A percentile compares a stretch with the other conserved stretches of the same genome.
Evolutionary conservation across 2,113 vertebrate genomes (phyloP).

Genomic region (Heterocephalus glaber): DNA sequence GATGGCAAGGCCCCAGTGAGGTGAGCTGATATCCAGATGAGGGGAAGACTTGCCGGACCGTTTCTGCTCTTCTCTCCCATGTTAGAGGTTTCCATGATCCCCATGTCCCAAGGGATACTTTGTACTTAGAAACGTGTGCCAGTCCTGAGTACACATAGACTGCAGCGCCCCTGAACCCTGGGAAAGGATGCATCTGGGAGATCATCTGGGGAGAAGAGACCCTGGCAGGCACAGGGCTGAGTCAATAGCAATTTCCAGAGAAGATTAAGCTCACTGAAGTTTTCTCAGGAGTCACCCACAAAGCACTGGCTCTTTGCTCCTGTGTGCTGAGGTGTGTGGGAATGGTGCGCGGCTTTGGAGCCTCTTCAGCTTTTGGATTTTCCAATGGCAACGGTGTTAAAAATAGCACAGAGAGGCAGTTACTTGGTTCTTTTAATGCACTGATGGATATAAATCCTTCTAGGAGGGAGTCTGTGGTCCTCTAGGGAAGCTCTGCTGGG

Average conservation of each 20-base stretch:
- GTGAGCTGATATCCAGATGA: not conserved
- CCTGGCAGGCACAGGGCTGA: not conserved
- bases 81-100: not conserved
- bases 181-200: not conserved
- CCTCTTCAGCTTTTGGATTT: not conserved
- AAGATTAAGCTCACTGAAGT: not conserved
- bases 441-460: not conserved
- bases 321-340: not conserved
- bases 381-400: not conserved
- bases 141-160: rapidly evolving
- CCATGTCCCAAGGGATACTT: not conserved
- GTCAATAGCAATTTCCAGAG: not conserved
- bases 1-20: not conserved
- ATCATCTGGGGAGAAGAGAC: not conserved
- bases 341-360: not conserved
- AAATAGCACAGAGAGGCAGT: not conserved
- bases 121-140: not conserved
- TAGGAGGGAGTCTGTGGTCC: not conserved
- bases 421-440: not conserved
- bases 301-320: rapidly evolving
- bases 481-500: not conserved
- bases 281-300: not conserved
- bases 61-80: not conserved
- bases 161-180: too few species aligned
- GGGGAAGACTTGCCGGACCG: not conserved